Conservation (phyloP, 1,140 invertebrate species). For the Cherax destructor region DNA sequence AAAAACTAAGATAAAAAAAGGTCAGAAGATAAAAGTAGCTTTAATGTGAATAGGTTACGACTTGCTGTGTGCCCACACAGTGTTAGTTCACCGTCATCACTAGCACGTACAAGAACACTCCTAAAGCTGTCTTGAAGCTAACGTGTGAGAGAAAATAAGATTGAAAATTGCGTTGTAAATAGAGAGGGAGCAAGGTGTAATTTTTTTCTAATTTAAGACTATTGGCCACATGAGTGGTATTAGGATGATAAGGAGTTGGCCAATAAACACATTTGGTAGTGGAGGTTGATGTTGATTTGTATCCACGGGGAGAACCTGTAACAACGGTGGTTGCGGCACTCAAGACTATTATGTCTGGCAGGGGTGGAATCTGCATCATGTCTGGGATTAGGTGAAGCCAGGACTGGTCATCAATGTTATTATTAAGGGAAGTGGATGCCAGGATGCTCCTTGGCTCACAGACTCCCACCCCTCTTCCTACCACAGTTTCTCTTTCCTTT, state of each 20-base stretch:
- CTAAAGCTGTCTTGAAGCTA: not conserved
- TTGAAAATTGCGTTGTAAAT: constrained; percentile 41
- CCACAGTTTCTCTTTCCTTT: too few relatives aligned
- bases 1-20: too few relatives aligned
- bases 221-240: not conserved
- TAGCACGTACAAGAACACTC: not conserved
- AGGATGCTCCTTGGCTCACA: not conserved
- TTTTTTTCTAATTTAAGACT: constrained; percentile 18
- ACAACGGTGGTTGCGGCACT: not conserved
- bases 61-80: not conserved
- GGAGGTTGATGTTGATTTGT: not conserved
- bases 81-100: not conserved
- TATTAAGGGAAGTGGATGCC: not conserved
- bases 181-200: constrained; percentile 13
- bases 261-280: not conserved
- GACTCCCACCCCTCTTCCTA: not conserved
- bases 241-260: not conserved
- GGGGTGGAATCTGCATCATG: not conserved
- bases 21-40: not conserved
- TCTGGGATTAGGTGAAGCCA: not conserved
- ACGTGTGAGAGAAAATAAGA: constrained; percentile 8
- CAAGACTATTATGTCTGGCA: not conserved
- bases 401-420: not conserved
- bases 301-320: not conserved
- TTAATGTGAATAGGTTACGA: not conserved